These are phyloP conservation scores for Polydesmus complanatus DNA, from an alignment of 2,888 invertebrate genomes.

Conservation along the genomic window DNA sequence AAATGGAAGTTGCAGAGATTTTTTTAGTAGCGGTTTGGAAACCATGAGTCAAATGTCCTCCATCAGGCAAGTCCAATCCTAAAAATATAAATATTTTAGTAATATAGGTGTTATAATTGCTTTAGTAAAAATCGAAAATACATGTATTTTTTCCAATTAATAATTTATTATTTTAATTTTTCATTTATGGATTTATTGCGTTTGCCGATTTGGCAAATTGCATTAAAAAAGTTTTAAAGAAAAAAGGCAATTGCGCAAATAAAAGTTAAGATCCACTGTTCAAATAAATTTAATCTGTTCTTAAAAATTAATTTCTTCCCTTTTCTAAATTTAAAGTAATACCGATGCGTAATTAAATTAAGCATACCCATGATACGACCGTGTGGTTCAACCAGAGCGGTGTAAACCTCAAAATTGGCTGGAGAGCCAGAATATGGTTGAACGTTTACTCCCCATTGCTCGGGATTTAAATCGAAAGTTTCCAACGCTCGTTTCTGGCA, in stretches of 20 bases:
- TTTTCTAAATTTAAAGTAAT: neutral
- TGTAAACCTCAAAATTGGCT: constrained; percentile 93
- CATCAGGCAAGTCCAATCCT: constrained; percentile 87
- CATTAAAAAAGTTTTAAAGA: too few relatives aligned
- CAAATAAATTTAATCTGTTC: neutral
- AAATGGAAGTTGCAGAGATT: constrained; percentile 92
- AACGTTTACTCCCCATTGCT: constrained; percentile 94
- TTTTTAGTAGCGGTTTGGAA: constrained; percentile 81
- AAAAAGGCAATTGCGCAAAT: too few relatives aligned
- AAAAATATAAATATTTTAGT: constrained; percentile 7
- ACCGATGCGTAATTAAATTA: neutral
- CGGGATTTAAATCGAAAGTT: constrained; percentile 62
- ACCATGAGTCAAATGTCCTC: constrained; percentile 83
- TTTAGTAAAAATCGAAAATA: too few relatives aligned
- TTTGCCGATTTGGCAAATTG: neutral
- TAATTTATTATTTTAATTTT: too few relatives aligned
- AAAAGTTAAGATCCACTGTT: too few relatives aligned
- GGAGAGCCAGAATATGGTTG: constrained; percentile 94
- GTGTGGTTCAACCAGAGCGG: constrained; percentile 75
- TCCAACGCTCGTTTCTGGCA: constrained; percentile 76
- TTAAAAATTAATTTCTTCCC: neutral
- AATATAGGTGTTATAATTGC: neutral
- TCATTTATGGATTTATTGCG: too few relatives aligned
- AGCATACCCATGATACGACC: constrained; percentile 72
- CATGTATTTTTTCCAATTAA: too few relatives aligned